A percentile compares a stretch with the other conserved stretches of the same genome.
These are phyloP conservation scores for Patella ulyssiponensis DNA, from an alignment of 2,888 invertebrate genomes.

Conservation along the genomic window DNA sequence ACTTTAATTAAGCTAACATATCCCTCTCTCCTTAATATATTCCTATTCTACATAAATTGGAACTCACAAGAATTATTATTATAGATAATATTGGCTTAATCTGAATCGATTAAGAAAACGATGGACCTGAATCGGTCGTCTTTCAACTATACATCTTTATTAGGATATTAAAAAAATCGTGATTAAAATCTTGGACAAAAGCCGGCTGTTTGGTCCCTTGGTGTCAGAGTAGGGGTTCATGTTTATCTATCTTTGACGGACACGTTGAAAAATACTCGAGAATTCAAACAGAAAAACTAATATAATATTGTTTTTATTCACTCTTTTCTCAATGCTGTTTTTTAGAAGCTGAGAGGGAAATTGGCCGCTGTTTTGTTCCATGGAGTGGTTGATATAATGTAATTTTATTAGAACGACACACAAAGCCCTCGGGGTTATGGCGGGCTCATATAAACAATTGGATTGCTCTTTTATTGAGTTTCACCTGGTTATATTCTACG, in stretches of 20 bases:
- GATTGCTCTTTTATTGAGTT: slow-evolving; percentile 1
- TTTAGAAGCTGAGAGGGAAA: background rate
- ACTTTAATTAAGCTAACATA: no score
- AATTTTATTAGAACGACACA: background rate
- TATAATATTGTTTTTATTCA: slow-evolving; percentile 4
- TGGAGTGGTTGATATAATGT: background rate
- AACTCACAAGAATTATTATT: slow-evolving; percentile 8
- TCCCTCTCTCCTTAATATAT: no score
- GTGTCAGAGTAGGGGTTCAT: background rate
- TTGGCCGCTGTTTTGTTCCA: background rate
- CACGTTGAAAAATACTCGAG: slow-evolving; percentile 8
- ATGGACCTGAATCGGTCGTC: background rate
- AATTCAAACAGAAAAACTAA: background rate
- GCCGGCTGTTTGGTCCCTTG: background rate
- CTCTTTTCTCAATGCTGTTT: background rate
- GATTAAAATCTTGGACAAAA: slow-evolving; percentile 7
- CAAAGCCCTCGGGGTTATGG: background rate
- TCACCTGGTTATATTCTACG: background rate
- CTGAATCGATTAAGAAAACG: background rate
- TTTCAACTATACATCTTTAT: background rate
- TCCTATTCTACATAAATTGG: background rate
- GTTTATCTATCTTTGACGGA: slow-evolving; percentile 1
- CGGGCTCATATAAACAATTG: background rate
- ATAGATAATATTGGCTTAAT: background rate
- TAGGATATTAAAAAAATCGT: background rate